Evolutionary conservation across 2,113 vertebrate genomes (phyloP).

Genomic region (Perccottus glenii): DNA sequence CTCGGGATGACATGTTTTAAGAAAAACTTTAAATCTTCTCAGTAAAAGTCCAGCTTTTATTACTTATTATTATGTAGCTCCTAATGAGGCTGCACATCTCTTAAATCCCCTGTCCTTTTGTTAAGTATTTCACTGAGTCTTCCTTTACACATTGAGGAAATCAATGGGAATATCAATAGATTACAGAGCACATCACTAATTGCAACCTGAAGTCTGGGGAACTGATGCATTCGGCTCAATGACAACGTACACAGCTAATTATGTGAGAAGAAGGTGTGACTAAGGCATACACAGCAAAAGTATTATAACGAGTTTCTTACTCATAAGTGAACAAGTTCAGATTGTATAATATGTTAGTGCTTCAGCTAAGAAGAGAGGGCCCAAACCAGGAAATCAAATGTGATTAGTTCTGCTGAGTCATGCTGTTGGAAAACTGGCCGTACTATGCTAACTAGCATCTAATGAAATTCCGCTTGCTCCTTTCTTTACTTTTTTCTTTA

Average conservation of each 20-base stretch:
- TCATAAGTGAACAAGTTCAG: not conserved
- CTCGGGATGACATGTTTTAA: not conserved
- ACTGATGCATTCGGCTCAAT: not conserved
- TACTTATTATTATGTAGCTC: not conserved
- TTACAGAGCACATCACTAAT: slow-evolving; percentile 37
- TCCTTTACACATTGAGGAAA: slow-evolving; percentile 18
- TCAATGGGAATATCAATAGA: slow-evolving; percentile 53
- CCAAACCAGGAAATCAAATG: slow-evolving; percentile 26
- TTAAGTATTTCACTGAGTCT: slow-evolving; percentile 19
- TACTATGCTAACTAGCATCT: no score
- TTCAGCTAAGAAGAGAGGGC: not conserved
- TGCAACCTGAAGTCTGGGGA: slow-evolving; percentile 25
- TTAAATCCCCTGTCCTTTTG: not conserved
- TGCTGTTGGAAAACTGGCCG: slow-evolving; percentile 23
- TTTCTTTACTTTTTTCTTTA: no score
- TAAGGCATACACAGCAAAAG: not conserved
- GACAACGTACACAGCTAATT: slow-evolving; percentile 17
- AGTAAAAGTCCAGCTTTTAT: not conserved
- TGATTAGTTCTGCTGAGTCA: slow-evolving; percentile 40
- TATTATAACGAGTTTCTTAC: not conserved
- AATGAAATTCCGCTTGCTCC: no score
- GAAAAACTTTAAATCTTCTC: not conserved
- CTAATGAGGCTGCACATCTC: slow-evolving; percentile 26
- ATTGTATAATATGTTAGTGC: slow-evolving; percentile 10
- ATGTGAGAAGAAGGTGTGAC: slow-evolving; percentile 14